phyloP scores from a whole-genome alignment of 2,113 vertebrate genomes.

The Phaethornis superciliosus region DNA sequence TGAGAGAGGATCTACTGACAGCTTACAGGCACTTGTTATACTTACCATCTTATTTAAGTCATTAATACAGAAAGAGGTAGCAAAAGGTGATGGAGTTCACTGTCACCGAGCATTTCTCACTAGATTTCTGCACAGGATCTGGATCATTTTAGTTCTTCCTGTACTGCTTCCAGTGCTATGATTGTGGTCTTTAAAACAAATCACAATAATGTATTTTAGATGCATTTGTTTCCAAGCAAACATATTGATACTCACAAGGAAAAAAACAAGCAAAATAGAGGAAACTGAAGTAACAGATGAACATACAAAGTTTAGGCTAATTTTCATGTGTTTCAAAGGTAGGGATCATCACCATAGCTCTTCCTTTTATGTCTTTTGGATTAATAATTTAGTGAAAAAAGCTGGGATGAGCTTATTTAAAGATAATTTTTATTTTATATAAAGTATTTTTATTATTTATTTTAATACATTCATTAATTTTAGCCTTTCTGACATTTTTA shows the following conservation, averaged over 20 bases:
- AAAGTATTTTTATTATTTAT: too few relatives aligned
- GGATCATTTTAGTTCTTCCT: background rate
- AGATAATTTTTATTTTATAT: background rate
- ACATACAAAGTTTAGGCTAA: background rate
- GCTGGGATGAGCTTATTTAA: background rate
- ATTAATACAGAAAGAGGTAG: background rate
- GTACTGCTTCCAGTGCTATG: background rate
- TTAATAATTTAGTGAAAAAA: background rate
- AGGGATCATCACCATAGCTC: background rate
- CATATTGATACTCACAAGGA: background rate
- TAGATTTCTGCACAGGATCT: background rate
- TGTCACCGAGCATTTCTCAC: background rate
- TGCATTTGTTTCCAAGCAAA: background rate
- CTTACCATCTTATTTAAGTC: background rate
- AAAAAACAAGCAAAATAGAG: background rate
- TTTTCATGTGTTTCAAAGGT: background rate
- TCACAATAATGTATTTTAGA: background rate
- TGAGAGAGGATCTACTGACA: background rate
- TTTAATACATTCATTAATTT: background rate
- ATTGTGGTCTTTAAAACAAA: background rate
- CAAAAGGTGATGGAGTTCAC: background rate
- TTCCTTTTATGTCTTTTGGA: background rate
- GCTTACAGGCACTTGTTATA: background rate
- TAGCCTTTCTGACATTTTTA: background rate
- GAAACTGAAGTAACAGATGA: background rate